These are phyloP conservation scores for Choreutis nemorana DNA, from an alignment of 2,888 invertebrate genomes.

Conservation along the genomic window DNA sequence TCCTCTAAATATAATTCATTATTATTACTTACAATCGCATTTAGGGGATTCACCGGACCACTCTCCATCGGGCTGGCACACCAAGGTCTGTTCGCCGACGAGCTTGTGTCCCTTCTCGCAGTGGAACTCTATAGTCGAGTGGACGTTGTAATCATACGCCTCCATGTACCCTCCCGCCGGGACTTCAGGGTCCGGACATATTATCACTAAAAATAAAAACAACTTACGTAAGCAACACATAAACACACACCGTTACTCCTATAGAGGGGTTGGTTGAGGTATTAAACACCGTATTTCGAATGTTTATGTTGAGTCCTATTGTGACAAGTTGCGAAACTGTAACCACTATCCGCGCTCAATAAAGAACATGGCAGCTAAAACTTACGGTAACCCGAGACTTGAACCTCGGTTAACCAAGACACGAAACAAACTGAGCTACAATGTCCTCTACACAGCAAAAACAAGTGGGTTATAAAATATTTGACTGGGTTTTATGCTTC, in stretches of 20 bases:
- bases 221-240: not conserved
- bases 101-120: conserved; percentile 87
- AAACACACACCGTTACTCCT: conserved; percentile 7
- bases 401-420: no score
- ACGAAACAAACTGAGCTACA: not conserved
- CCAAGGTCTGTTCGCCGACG: conserved; percentile 73
- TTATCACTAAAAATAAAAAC: conserved; percentile 70
- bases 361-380: no score
- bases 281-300: no score
- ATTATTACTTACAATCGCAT: conserved; percentile 76
- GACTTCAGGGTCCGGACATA: conserved; percentile 86
- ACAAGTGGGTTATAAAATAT: no score
- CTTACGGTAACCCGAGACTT: no score
- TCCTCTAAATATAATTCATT: no score
- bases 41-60: conserved; percentile 85
- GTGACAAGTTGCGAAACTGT: no score
- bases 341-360: no score
- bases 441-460: not conserved
- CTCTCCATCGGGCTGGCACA: conserved; percentile 79
- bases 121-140: conserved; percentile 86
- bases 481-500: no score
- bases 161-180: conserved; percentile 87
- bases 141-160: conserved; percentile 88
- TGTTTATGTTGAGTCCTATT: no score
- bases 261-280: no score